These are phyloP conservation scores for Xiphophorus hellerii DNA, from an alignment of 2,113 vertebrate species.

Conservation along the genomic window DNA sequence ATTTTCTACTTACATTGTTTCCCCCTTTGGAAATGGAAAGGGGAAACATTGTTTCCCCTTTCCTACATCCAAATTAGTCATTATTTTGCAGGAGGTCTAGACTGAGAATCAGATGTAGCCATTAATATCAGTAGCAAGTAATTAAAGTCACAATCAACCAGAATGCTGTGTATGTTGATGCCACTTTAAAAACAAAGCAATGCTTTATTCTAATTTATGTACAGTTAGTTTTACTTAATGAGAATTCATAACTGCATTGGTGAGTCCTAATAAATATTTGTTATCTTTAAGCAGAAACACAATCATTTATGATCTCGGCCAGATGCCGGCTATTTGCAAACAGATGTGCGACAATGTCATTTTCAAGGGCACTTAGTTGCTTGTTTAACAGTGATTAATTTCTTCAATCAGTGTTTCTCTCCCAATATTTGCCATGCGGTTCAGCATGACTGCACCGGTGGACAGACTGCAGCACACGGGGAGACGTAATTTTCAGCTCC, in stretches of 20 bases:
- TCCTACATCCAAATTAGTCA: conserved; percentile 29
- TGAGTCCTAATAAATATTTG: conserved; percentile 51
- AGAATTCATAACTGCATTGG: conserved; percentile 18
- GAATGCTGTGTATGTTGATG: not conserved
- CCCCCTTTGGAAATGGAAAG: not conserved
- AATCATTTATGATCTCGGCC: conserved; percentile 58
- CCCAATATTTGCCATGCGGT: conserved; percentile 49
- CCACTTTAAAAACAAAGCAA: not conserved
- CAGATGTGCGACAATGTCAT: conserved; percentile 67
- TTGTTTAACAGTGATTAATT: conserved; percentile 71
- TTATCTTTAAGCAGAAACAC: conserved; percentile 25
- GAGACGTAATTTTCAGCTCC: conserved; percentile 63
- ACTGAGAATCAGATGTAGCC: not conserved
- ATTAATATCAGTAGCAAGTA: not conserved
- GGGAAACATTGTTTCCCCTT: not conserved
- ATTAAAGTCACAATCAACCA: not conserved
- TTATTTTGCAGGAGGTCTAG: conserved; percentile 33
- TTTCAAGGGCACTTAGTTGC: conserved; percentile 62
- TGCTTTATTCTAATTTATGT: not conserved
- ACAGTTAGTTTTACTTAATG: conserved; percentile 12
- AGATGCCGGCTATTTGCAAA: conserved; percentile 63
- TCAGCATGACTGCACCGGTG: conserved; percentile 46
- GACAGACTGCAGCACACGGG: conserved; percentile 69
- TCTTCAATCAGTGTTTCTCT: conserved; percentile 51
- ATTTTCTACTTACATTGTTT: conserved; percentile 25